Evolutionary conservation across 2,113 vertebrate genomes (phyloP).

Genomic region (Muntiacus muntjak): DNA sequence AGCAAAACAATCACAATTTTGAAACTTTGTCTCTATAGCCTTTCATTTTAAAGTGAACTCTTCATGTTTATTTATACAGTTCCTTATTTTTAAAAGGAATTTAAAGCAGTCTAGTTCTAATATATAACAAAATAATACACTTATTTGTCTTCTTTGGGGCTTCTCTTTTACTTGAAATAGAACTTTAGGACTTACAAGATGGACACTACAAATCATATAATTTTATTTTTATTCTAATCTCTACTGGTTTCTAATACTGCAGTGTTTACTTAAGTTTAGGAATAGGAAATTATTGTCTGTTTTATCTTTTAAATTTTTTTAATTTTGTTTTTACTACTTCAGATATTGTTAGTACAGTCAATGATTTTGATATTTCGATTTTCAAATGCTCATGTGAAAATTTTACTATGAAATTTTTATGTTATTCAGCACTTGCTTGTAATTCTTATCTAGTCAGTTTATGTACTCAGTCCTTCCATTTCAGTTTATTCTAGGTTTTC

Average conservation of each 20-base stretch:
- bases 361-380: not conserved
- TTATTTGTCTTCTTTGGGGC: not conserved
- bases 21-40: not conserved
- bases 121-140: not conserved
- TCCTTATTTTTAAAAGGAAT: not conserved
- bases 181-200: not conserved
- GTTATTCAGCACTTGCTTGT: not conserved
- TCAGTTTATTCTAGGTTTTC: not conserved
- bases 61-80: not conserved
- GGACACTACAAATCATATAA: not conserved
- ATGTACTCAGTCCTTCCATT: not conserved
- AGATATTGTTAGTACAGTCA: not conserved
- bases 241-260: not conserved
- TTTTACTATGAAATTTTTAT: not conserved
- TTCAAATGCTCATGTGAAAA: not conserved
- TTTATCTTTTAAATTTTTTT: not conserved
- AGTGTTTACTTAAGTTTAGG: not conserved
- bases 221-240: not conserved
- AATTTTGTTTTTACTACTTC: not conserved
- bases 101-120: slow-evolving; percentile 7
- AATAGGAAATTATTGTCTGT: not conserved
- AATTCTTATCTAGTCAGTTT: not conserved
- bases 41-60: slow-evolving; percentile 19
- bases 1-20: not conserved
- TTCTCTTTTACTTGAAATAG: not conserved